A percentile compares a stretch with the other conserved stretches of the same genome.
These are phyloP conservation scores for Callaeas wilsoni DNA, from an alignment of 2,113 vertebrate genomes.

Conservation along the genomic window DNA sequence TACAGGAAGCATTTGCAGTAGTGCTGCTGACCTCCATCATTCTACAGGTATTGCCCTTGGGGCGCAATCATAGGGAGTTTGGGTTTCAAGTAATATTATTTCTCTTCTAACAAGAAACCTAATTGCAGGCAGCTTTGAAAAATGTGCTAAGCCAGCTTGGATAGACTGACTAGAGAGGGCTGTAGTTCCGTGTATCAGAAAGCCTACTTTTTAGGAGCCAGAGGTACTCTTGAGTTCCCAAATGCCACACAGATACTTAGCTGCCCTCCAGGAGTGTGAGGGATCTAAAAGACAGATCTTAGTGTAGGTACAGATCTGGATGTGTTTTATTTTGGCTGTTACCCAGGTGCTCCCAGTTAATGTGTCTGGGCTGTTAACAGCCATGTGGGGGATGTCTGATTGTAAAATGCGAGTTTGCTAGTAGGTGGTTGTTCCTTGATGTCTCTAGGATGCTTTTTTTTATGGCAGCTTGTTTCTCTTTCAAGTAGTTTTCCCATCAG, in stretches of 20 bases:
- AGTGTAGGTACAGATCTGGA: conserved; percentile 7
- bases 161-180: not conserved
- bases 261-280: not conserved
- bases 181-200: not conserved
- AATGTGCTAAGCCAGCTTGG: not conserved
- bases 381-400: conserved; percentile 45
- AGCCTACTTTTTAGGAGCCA: not conserved
- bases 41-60: conserved; percentile 3
- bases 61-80: conserved; percentile 19
- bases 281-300: not conserved
- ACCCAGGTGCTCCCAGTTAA: conserved; percentile 67
- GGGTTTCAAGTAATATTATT: conserved; percentile 24
- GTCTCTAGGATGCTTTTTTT: conserved; percentile 15
- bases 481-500: not conserved
- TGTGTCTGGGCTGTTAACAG: conserved; percentile 63
- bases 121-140: conserved; percentile 1
- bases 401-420: conserved; percentile 35
- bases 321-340: conserved; percentile 56
- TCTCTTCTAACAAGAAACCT: conserved; percentile 4
- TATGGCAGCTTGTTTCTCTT: conserved; percentile 6
- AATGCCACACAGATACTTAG: not conserved
- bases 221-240: not conserved
- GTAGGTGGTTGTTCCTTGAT: conserved; percentile 49
- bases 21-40: conserved; percentile 21
- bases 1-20: conserved; percentile 37